phyloP scores from a whole-genome alignment of 2,113 vertebrate species.

The Muntiacus reevesi region DNA sequence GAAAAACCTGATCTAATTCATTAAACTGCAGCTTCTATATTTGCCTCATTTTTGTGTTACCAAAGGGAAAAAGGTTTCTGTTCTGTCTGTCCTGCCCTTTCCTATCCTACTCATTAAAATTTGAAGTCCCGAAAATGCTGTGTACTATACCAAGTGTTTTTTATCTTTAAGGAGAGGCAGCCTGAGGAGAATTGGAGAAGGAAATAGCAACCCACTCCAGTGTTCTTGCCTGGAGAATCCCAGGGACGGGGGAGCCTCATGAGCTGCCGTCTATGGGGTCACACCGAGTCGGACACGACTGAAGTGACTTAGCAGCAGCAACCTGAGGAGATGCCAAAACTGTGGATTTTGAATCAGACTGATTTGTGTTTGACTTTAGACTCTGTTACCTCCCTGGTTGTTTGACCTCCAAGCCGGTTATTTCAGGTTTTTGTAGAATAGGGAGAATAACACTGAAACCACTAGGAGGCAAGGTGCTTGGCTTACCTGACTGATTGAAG shows the following conservation, averaged over 20 bases:
- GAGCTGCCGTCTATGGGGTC: no score
- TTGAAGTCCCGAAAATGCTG: background rate
- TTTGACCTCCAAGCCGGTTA: background rate
- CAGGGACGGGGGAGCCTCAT: no score
- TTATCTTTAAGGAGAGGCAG: no score
- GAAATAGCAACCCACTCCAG: no score
- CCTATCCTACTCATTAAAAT: background rate
- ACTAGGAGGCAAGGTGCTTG: background rate
- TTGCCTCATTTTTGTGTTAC: background rate
- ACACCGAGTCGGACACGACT: no score
- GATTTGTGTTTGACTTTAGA: background rate
- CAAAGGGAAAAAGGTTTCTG: background rate
- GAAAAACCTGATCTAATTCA: background rate
- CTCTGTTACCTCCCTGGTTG: background rate
- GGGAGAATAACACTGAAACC: background rate
- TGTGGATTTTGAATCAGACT: background rate
- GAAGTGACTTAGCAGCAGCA: no score
- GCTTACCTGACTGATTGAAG: background rate
- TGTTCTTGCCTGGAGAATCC: no score
- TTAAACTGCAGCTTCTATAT: background rate
- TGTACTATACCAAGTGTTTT: background rate
- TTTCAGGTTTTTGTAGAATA: background rate
- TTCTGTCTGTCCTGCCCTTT: background rate
- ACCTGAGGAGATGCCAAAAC: background rate
- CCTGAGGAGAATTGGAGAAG: no score